Evolutionary conservation across 2,113 vertebrate species (phyloP).

Genomic region (Melanerpes formicivorus): DNA sequence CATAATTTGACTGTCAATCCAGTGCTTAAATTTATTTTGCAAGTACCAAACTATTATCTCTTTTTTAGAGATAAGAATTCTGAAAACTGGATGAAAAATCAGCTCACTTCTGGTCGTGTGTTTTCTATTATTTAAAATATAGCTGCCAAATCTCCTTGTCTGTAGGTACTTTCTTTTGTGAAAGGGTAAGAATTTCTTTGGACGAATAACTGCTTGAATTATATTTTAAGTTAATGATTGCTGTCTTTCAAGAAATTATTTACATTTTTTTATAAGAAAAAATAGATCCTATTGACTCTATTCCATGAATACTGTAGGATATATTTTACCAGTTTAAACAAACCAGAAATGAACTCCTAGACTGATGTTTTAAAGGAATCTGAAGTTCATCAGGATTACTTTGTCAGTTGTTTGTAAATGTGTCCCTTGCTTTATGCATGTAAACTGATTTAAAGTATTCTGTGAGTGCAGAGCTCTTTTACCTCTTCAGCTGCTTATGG

Average conservation of each 20-base stretch:
- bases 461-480: constrained; percentile 14
- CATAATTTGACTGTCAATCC: neutral
- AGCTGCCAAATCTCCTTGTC: neutral
- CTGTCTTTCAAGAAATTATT: neutral
- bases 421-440: constrained; percentile 19
- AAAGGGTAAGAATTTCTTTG: neutral
- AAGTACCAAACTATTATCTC: neutral
- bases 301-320: neutral
- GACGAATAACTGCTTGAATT: neutral
- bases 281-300: neutral
- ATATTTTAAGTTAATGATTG: neutral
- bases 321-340: neutral
- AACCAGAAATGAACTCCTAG: neutral
- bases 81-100: neutral
- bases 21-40: neutral
- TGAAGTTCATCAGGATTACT: neutral
- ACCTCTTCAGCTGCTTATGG: constrained; percentile 18
- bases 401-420: constrained; percentile 31
- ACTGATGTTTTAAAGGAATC: constrained; percentile 19
- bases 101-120: neutral
- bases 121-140: neutral
- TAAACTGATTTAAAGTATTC: constrained; percentile 16
- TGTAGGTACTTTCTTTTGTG: neutral
- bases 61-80: neutral
- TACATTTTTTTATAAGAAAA: neutral